Conservation (phyloP, 1,140 invertebrate species). For the Bombus pyrosoma region DNA sequence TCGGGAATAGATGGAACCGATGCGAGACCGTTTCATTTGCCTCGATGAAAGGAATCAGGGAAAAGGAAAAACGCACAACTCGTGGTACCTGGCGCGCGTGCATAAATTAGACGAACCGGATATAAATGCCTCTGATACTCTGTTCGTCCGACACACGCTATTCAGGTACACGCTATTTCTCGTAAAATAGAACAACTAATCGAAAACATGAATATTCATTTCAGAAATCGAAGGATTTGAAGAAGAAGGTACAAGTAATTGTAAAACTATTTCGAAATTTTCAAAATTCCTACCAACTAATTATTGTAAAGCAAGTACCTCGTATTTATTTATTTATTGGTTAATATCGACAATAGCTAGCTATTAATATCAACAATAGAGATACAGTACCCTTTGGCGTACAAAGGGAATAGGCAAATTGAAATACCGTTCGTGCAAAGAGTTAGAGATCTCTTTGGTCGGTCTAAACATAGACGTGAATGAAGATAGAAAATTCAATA, state of each 20-base stretch:
- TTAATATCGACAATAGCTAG: too few relatives aligned
- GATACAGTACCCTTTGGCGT: too few relatives aligned
- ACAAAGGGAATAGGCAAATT: too few relatives aligned
- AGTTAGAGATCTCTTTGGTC: too few relatives aligned
- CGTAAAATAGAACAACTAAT: neutral
- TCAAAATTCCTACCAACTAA: too few relatives aligned
- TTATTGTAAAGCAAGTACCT: too few relatives aligned
- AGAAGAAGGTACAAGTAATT: neutral
- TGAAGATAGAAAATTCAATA: too few relatives aligned
- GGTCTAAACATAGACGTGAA: too few relatives aligned
- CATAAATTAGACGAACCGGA: constrained; percentile 22
- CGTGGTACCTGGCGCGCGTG: neutral
- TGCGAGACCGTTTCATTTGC: constrained; percentile 47
- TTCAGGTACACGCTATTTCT: neutral
- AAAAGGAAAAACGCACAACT: neutral
- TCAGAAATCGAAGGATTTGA: neutral
- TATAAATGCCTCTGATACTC: neutral
- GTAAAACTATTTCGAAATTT: too few relatives aligned
- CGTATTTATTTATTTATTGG: too few relatives aligned
- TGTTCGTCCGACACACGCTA: neutral
- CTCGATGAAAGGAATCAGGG: constrained; percentile 24
- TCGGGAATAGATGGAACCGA: constrained; percentile 33
- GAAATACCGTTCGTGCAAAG: too few relatives aligned
- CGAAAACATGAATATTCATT: neutral
- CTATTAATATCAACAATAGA: too few relatives aligned